These are phyloP conservation scores for Pheosia tremula DNA, from an alignment of 2,888 invertebrate genomes.

Conservation along the genomic window DNA sequence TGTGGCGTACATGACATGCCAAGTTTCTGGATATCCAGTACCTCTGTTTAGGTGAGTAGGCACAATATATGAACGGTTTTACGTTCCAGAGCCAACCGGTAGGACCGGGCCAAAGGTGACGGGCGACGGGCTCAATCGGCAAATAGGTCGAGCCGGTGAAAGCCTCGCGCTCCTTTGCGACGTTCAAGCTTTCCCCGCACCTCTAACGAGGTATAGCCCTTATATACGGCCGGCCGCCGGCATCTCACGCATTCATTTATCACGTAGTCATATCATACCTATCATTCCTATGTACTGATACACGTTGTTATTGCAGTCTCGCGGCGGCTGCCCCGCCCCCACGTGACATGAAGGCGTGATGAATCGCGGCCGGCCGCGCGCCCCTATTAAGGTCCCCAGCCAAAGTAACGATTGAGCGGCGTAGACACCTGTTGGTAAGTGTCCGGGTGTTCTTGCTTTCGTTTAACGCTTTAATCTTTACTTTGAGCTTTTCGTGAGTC, in stretches of 20 bases:
- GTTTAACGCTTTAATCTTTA: slow-evolving; percentile 82
- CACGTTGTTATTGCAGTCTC: slow-evolving; percentile 81
- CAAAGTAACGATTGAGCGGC: slow-evolving; percentile 83
- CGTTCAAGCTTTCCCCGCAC: slow-evolving; percentile 91
- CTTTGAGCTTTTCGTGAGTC: slow-evolving; percentile 79
- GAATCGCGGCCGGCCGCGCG: slow-evolving; percentile 81
- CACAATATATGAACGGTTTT: slow-evolving; percentile 59
- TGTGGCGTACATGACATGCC: slow-evolving; percentile 86
- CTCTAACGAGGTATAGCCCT: slow-evolving; percentile 88
- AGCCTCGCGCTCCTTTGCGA: slow-evolving; percentile 89
- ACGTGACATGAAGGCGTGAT: slow-evolving; percentile 79
- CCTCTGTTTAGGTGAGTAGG: slow-evolving; percentile 88
- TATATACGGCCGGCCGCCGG: slow-evolving; percentile 64
- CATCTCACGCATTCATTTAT: slow-evolving; percentile 80
- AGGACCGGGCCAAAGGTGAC: slow-evolving; percentile 88
- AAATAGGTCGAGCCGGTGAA: slow-evolving; percentile 69
- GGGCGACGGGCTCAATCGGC: slow-evolving; percentile 85
- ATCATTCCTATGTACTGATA: slow-evolving; percentile 77
- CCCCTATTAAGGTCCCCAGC: slow-evolving; percentile 69
- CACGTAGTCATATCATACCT: slow-evolving; percentile 70
- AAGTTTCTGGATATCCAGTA: slow-evolving; percentile 88
- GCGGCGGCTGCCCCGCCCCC: slow-evolving; percentile 73
- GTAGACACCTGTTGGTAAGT: slow-evolving; percentile 83
- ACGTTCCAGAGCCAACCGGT: slow-evolving; percentile 87
- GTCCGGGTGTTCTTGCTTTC: slow-evolving; percentile 82